Evolutionary conservation across 64 coral and sea anemone genomes (phyloP).

Genomic region (Porites australiensis): DNA sequence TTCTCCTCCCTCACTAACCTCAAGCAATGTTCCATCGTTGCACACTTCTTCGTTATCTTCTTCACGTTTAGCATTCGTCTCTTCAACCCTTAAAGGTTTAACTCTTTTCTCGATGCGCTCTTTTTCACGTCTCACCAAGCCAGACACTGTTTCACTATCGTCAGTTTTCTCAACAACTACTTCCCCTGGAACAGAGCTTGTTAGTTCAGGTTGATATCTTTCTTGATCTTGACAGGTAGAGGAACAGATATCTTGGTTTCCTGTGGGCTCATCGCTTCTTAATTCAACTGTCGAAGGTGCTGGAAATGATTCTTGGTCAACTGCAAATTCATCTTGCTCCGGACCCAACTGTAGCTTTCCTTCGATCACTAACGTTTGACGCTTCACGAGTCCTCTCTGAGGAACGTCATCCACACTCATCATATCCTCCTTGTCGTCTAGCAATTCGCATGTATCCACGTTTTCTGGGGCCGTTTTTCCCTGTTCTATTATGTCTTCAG

Average conservation of each 20-base stretch:
- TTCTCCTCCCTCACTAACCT: background rate
- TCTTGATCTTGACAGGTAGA: background rate
- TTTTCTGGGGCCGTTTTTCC: background rate
- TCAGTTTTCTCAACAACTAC: background rate
- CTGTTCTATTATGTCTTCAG: background rate
- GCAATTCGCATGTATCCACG: background rate
- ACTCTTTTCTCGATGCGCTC: conserved; percentile 10
- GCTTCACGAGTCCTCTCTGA: conserved; percentile 28
- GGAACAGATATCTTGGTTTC: background rate
- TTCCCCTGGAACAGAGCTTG: background rate
- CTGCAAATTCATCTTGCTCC: background rate
- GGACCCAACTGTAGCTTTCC: conserved; percentile 14
- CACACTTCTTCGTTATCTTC: background rate
- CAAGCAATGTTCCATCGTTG: background rate
- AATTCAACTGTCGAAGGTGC: background rate
- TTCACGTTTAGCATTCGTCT: background rate
- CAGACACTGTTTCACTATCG: background rate
- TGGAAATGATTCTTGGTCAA: too few species aligned
- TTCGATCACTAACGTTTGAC: conserved; percentile 39
- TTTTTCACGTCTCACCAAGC: conserved; percentile 31
- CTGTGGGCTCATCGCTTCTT: background rate
- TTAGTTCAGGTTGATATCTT: background rate
- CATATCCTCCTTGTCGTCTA: conserved; percentile 11
- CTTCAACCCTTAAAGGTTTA: background rate
- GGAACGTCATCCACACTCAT: background rate